Evolutionary conservation across 1,140 invertebrate genomes (phyloP).

Genomic region (Papilio machaon): DNA sequence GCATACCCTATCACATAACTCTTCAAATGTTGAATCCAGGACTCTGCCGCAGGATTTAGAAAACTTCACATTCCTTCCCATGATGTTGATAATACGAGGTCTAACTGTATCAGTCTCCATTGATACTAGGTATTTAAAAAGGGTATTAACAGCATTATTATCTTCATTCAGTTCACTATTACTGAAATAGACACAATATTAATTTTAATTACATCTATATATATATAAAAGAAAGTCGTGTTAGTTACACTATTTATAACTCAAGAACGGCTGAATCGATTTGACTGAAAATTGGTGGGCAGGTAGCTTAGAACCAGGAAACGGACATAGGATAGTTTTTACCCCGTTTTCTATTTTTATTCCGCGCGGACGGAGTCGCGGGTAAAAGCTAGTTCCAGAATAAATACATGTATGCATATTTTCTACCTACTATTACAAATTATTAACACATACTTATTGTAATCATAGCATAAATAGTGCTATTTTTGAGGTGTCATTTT

Average conservation of each 20-base stretch:
- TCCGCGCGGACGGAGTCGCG: too few species aligned
- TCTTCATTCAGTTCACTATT: slow-evolving; percentile 68
- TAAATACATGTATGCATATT: not conserved
- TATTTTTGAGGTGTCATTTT: too few species aligned
- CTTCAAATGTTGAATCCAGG: slow-evolving; percentile 94
- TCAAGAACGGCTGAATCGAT: too few species aligned
- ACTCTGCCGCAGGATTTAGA: slow-evolving; percentile 95
- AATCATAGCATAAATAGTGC: too few species aligned
- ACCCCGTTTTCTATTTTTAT: too few species aligned
- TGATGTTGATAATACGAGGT: slow-evolving; percentile 91
- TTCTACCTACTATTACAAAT: not conserved
- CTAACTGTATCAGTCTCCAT: slow-evolving; percentile 95
- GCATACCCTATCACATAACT: slow-evolving; percentile 94
- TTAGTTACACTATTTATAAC: too few species aligned
- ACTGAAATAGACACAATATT: slow-evolving; percentile 53
- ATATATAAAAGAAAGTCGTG: too few species aligned
- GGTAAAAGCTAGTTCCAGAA: too few species aligned
- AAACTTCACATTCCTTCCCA: slow-evolving; percentile 94
- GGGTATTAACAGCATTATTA: slow-evolving; percentile 88
- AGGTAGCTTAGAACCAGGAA: too few species aligned
- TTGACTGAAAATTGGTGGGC: too few species aligned
- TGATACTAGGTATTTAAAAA: slow-evolving; percentile 94
- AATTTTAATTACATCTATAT: not conserved
- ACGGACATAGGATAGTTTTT: too few species aligned
- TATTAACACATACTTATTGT: too few species aligned